These are phyloP conservation scores for Hyles lineata DNA, from an alignment of 2,888 invertebrate genomes.

Conservation along the genomic window DNA sequence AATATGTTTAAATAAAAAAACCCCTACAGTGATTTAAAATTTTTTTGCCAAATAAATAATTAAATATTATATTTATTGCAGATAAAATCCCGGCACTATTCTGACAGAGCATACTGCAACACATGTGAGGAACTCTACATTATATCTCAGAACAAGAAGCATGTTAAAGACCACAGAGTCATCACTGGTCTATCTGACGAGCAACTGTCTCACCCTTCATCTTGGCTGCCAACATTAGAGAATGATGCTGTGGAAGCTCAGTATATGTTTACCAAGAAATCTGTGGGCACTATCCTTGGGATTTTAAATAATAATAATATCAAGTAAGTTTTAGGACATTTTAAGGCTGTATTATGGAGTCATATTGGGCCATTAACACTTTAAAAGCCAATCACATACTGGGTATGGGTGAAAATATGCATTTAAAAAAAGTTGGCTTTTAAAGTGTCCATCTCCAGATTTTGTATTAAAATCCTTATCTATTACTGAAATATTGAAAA, in stretches of 20 bases:
- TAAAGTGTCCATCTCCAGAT: too few species aligned
- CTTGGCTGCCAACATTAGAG: conserved; percentile 88
- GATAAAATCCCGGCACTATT: conserved; percentile 72
- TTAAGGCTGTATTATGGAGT: too few species aligned
- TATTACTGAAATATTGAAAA: too few species aligned
- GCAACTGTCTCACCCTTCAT: conserved; percentile 86
- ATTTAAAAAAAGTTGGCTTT: too few species aligned
- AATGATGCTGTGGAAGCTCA: conserved; percentile 94
- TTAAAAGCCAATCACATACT: too few species aligned
- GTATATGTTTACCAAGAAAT: conserved; percentile 91
- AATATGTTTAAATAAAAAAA: too few species aligned
- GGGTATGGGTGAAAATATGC: too few species aligned
- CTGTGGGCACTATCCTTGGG: conserved; percentile 86
- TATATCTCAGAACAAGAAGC: conserved; percentile 69
- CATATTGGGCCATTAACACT: too few species aligned
- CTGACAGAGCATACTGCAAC: conserved; percentile 86
- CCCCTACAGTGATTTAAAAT: background rate
- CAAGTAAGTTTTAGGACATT: conserved; percentile 65
- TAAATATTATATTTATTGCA: conserved; percentile 42
- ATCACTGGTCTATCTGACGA: conserved; percentile 82
- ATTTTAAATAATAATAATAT: conserved; percentile 86
- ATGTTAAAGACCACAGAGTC: conserved; percentile 84
- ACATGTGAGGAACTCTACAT: conserved; percentile 85
- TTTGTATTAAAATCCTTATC: too few species aligned
- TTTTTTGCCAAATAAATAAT: background rate